Percentiles rank a stretch among this genome's conserved stretches.
Evolutionary conservation across 2,888 invertebrate genomes (phyloP).

Genomic region (Sialis fuliginosa): DNA sequence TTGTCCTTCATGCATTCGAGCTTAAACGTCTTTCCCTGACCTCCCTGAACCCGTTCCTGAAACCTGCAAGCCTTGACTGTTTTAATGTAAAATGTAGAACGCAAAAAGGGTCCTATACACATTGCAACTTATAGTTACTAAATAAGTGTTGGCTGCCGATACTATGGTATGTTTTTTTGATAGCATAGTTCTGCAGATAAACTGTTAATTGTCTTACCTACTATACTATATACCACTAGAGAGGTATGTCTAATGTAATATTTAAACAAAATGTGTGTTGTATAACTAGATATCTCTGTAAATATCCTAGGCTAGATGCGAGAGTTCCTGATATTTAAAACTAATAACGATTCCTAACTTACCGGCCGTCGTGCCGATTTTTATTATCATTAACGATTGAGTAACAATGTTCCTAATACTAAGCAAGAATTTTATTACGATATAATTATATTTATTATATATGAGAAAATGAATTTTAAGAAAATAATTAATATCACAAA

Average conservation of each 20-base stretch:
- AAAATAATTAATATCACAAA: slow-evolving; percentile 5
- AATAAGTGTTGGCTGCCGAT: slow-evolving; percentile 6
- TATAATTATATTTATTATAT: slow-evolving; percentile 5
- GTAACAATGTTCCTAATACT: slow-evolving; percentile 9
- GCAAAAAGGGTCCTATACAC: background rate
- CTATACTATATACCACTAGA: too few relatives aligned
- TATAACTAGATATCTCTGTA: slow-evolving; percentile 1
- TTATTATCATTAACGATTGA: slow-evolving; percentile 4
- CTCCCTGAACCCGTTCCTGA: too few relatives aligned
- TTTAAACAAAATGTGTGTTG: background rate
- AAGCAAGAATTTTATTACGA: slow-evolving; percentile 4
- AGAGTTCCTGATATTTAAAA: slow-evolving; percentile 24
- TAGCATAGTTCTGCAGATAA: too few relatives aligned
- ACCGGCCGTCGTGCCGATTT: background rate
- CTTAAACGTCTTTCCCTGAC: too few relatives aligned
- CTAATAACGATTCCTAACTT: slow-evolving; percentile 9
- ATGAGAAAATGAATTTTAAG: background rate
- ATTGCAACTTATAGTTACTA: slow-evolving; percentile 31
- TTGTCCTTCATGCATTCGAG: background rate
- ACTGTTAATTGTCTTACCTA: too few relatives aligned
- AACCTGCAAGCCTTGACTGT: too few relatives aligned
- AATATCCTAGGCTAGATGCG: slow-evolving; percentile 12
- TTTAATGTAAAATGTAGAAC: too few relatives aligned
- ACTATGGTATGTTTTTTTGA: background rate
- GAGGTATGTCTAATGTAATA: background rate